Conservation (phyloP, 2,888 invertebrate genomes). For the Gortyna flavago region DNA sequence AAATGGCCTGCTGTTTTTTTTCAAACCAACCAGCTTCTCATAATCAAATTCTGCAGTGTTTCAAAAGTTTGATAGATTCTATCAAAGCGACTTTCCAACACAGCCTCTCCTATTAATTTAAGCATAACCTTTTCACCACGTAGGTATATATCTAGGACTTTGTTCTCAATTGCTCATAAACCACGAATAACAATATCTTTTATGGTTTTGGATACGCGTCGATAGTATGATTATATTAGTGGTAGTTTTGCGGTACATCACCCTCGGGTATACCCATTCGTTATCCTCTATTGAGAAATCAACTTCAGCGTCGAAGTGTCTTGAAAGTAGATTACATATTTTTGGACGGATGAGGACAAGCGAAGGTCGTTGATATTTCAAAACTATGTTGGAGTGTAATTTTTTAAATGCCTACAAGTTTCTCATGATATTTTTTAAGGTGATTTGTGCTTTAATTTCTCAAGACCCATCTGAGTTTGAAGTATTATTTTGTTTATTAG, state of each 20-base stretch:
- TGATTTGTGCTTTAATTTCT: neutral
- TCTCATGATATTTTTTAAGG: neutral
- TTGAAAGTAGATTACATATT: slow-evolving; percentile 40
- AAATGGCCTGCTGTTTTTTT: neutral
- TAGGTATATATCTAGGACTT: slow-evolving; percentile 29
- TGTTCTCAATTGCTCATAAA: slow-evolving; percentile 26
- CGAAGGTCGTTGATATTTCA: slow-evolving; percentile 16
- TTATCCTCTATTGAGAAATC: slow-evolving; percentile 55
- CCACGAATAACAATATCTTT: slow-evolving; percentile 52
- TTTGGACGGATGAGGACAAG: slow-evolving; percentile 1
- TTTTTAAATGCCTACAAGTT: too few species aligned
- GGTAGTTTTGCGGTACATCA: slow-evolving; percentile 46
- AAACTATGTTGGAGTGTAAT: neutral
- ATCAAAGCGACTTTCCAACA: neutral
- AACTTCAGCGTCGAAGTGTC: slow-evolving; percentile 23
- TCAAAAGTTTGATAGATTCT: neutral
- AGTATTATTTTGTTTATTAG: too few species aligned
- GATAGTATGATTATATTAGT: slow-evolving; percentile 54
- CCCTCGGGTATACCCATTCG: slow-evolving; percentile 24
- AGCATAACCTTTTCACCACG: slow-evolving; percentile 9
- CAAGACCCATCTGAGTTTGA: neutral
- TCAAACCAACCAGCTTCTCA: too few species aligned
- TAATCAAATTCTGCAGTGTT: neutral
- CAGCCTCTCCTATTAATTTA: slow-evolving; percentile 12
- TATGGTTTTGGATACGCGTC: slow-evolving; percentile 44